A percentile compares a stretch with the other conserved stretches of the same genome.
These are phyloP conservation scores for Oedothorax gibbosus DNA, from an alignment of 1,140 invertebrate species.

Conservation along the genomic window DNA sequence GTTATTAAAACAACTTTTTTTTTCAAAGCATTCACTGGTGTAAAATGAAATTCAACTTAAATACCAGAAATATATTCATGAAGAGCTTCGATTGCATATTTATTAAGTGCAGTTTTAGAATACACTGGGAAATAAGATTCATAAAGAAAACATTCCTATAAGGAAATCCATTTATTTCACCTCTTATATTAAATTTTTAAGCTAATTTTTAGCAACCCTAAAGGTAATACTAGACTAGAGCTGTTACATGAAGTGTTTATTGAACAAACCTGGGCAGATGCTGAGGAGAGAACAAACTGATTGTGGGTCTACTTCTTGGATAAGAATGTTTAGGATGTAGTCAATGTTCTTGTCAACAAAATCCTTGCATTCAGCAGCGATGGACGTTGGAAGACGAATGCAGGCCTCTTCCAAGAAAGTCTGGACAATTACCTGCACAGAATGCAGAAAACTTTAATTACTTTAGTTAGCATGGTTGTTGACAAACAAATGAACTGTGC, in stretches of 20 bases:
- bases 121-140: no score
- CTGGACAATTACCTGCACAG: slow-evolving; percentile 25
- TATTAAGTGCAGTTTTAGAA: no score
- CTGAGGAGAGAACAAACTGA: slow-evolving; percentile 79
- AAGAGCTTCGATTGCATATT: no score
- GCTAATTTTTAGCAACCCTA: no score
- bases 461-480: not conserved
- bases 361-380: slow-evolving; percentile 77
- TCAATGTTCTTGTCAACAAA: slow-evolving; percentile 86
- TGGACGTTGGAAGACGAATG: slow-evolving; percentile 76
- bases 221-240: no score
- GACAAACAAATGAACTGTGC: not conserved
- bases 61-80: no score
- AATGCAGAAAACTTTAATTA: not conserved
- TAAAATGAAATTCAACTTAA: no score
- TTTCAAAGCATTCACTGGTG: no score
- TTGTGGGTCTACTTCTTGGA: slow-evolving; percentile 78
- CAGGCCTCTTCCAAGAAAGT: slow-evolving; percentile 77
- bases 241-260: not conserved
- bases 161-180: no score
- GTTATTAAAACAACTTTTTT: no score
- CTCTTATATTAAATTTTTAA: no score
- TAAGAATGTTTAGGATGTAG: slow-evolving; percentile 79
- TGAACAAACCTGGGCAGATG: slow-evolving; percentile 71
- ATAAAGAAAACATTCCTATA: no score